A percentile compares a stretch with the other conserved stretches of the same genome.
phyloP scores from a whole-genome alignment of 1,140 invertebrate genomes.

The Drosophila insularis region DNA sequence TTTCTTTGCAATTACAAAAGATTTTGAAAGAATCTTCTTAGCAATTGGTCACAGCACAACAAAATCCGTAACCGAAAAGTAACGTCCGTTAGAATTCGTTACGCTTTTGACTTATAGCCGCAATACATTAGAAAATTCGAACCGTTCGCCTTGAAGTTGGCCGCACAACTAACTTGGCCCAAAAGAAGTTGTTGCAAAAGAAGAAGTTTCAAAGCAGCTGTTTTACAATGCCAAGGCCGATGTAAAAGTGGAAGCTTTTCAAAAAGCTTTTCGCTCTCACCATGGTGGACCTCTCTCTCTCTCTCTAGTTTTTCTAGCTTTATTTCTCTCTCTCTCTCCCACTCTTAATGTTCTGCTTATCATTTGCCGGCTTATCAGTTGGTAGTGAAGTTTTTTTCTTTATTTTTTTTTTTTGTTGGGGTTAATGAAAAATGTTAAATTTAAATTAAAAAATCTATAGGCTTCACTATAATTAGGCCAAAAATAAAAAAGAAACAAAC shows the following conservation, averaged over 20 bases:
- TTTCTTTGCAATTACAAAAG: background rate
- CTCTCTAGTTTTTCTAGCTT: background rate
- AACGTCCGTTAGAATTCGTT: constrained; percentile 14
- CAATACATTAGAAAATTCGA: constrained; percentile 2
- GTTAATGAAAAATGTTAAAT: constrained; percentile 17
- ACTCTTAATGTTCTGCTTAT: constrained; percentile 50
- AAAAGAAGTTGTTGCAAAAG: constrained; percentile 11
- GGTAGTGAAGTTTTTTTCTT: constrained; percentile 29
- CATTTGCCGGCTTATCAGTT: constrained; percentile 37
- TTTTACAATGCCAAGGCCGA: constrained; percentile 69
- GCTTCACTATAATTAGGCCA: constrained; percentile 63
- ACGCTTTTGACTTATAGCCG: background rate
- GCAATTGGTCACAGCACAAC: constrained; percentile 42
- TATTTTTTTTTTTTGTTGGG: constrained; percentile 26
- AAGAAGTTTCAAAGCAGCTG: constrained; percentile 46
- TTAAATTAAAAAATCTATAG: constrained; percentile 69
- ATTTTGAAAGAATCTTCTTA: background rate
- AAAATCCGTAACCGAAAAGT: constrained; percentile 15
- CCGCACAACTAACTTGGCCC: constrained; percentile 52
- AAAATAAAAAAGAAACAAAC: constrained; percentile 1
- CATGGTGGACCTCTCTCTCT: background rate
- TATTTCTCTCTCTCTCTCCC: constrained; percentile 11
- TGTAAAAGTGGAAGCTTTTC: constrained; percentile 8
- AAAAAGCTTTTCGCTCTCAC: constrained; percentile 10
- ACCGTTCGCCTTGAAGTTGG: constrained; percentile 44